Evolutionary conservation across 1,140 invertebrate species (phyloP).

Genomic region (Sycobia sp.): DNA sequence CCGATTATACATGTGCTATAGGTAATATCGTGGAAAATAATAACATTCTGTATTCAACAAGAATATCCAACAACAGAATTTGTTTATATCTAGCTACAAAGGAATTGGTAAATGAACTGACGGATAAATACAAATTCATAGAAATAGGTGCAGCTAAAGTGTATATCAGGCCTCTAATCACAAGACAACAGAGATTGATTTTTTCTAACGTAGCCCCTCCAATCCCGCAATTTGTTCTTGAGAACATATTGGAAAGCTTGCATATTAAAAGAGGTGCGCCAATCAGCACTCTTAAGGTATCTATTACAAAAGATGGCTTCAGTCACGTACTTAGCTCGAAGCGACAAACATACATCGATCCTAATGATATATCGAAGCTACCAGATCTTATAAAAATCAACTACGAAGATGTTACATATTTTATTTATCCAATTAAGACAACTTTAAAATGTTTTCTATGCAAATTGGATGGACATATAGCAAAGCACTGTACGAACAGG

Average conservation of each 20-base stretch:
- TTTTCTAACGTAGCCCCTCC: slow-evolving; percentile 2
- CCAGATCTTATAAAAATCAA: background rate
- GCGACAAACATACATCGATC: background rate
- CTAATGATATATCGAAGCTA: background rate
- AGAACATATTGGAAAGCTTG: no score
- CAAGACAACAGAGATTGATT: background rate
- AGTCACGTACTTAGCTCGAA: background rate
- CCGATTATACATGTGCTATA: background rate
- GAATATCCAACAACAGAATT: no score
- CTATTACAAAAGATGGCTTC: no score
- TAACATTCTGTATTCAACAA: background rate
- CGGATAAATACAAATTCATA: no score
- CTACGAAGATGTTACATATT: slow-evolving; percentile 1
- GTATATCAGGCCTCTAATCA: no score
- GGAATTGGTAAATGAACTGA: background rate
- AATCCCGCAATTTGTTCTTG: background rate
- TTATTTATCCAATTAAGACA: background rate
- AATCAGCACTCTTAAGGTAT: no score
- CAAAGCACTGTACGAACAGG: background rate
- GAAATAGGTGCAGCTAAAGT: no score
- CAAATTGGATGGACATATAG: background rate
- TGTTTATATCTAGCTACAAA: no score
- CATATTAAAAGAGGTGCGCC: no score
- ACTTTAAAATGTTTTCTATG: background rate
- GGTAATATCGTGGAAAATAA: background rate